Evolutionary conservation across 2,113 vertebrate species (phyloP).

Genomic region (Xyliphius kryptos): DNA sequence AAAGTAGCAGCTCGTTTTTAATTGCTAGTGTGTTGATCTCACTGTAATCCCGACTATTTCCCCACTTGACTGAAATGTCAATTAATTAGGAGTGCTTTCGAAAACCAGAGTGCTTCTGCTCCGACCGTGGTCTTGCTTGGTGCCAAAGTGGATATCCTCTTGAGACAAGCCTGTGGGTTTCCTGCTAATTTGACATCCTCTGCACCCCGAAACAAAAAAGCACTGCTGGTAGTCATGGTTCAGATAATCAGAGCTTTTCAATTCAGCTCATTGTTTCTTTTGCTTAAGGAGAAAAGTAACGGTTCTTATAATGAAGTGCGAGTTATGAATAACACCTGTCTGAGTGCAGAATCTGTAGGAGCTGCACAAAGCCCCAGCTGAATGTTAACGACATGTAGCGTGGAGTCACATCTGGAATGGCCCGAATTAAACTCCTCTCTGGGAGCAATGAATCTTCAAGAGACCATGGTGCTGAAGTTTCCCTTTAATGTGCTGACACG

Average conservation of each 20-base stretch:
- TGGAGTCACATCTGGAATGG: slow-evolving; percentile 19
- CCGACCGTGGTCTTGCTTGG: slow-evolving; percentile 11
- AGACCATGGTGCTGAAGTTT: slow-evolving; percentile 19
- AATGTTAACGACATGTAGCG: neutral
- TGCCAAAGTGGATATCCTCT: neutral
- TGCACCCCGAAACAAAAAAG: slow-evolving; percentile 11
- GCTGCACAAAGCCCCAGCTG: too few relatives aligned
- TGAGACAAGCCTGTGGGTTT: neutral
- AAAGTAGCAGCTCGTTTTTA: slow-evolving; percentile 1
- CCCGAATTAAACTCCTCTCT: slow-evolving; percentile 3
- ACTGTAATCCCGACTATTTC: slow-evolving; percentile 12
- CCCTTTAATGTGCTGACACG: slow-evolving; percentile 41
- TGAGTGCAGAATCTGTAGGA: too few relatives aligned
- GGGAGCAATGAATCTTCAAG: neutral
- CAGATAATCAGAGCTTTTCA: neutral
- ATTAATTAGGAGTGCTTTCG: slow-evolving; percentile 19
- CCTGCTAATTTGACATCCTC: slow-evolving; percentile 3
- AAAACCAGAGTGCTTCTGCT: neutral
- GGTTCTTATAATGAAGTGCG: slow-evolving; percentile 3
- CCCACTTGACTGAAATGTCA: slow-evolving; percentile 7
- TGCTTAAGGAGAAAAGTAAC: neutral
- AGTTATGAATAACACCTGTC: slow-evolving; percentile 7
- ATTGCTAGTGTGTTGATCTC: slow-evolving; percentile 10
- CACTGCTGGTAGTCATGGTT: neutral
- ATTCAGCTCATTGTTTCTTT: neutral